A percentile compares a stretch with the other conserved stretches of the same genome.
phyloP scores from a whole-genome alignment of 1,140 invertebrate genomes.

The Calosoma granatense region DNA sequence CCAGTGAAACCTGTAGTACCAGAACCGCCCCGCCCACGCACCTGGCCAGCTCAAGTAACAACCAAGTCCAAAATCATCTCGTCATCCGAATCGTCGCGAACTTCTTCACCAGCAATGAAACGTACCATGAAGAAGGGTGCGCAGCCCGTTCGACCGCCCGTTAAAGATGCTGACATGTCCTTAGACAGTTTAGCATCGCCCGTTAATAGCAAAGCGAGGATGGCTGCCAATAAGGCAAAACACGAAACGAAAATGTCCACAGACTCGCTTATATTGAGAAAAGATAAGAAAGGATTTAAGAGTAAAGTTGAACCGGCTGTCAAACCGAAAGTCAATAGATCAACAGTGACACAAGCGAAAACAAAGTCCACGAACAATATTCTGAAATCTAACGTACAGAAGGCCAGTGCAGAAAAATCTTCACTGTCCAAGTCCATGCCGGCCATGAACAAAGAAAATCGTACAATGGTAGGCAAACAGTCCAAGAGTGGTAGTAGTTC shows the following conservation, averaged over 20 bases:
- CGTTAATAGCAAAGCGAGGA: conserved; percentile 29
- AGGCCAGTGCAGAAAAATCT: conserved; percentile 16
- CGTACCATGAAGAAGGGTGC: conserved; percentile 35
- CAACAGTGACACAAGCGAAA: neutral
- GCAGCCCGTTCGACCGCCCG: conserved; percentile 29
- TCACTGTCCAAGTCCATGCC: conserved; percentile 14
- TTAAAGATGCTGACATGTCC: conserved; percentile 36
- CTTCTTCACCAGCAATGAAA: conserved; percentile 54
- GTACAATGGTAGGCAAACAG: neutral
- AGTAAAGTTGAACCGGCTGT: conserved; percentile 34
- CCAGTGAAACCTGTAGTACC: conserved; percentile 48
- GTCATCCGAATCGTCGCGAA: conserved; percentile 51
- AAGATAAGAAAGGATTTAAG: conserved; percentile 33
- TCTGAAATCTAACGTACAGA: neutral
- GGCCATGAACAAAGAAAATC: conserved; percentile 13
- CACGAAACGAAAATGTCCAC: conserved; percentile 39
- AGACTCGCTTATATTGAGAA: conserved; percentile 41
- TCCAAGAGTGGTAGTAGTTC: neutral
- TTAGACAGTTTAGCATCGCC: conserved; percentile 41
- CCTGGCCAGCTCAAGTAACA: conserved; percentile 29
- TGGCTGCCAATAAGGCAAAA: conserved; percentile 35
- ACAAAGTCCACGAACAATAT: neutral
- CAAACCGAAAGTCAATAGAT: neutral
- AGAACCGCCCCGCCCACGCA: conserved; percentile 30
- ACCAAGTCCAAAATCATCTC: conserved; percentile 39